These are phyloP conservation scores for Cyrtonyx montezumae DNA, from an alignment of 2,113 vertebrate genomes.

Conservation along the genomic window DNA sequence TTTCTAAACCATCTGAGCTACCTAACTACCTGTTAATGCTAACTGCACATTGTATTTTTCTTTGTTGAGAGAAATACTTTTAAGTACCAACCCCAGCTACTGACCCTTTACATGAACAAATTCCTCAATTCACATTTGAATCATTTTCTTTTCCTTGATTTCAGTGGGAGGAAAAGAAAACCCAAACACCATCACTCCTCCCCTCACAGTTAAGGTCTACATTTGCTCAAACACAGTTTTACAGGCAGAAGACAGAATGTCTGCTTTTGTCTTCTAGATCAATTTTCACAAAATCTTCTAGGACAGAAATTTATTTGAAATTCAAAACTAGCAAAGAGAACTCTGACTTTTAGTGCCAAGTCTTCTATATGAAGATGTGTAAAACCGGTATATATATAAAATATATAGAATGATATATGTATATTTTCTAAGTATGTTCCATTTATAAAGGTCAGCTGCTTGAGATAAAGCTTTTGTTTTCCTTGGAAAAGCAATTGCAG, in stretches of 20 bases:
- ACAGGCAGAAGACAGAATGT: not conserved
- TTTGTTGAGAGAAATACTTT: constrained; percentile 29
- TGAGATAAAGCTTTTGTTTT: not conserved
- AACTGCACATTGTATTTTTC: constrained; percentile 15
- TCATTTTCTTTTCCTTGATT: not conserved
- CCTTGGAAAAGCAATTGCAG: not conserved
- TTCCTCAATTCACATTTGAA: constrained; percentile 26
- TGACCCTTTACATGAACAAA: constrained; percentile 18
- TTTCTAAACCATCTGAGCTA: not conserved
- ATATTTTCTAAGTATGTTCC: not conserved
- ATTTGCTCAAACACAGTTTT: not conserved
- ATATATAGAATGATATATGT: not conserved
- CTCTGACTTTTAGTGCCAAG: not conserved
- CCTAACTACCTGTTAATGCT: constrained; percentile 33
- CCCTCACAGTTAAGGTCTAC: not conserved
- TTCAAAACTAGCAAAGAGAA: not conserved
- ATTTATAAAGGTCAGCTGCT: not conserved
- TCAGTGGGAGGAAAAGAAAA: constrained; percentile 19
- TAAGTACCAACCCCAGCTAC: constrained; percentile 9
- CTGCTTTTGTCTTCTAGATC: too few species aligned
- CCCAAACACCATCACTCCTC: not conserved
- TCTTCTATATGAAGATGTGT: not conserved
- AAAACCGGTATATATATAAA: not conserved
- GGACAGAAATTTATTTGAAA: not conserved
- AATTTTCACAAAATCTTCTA: too few species aligned